phyloP scores from a whole-genome alignment of 2,797 vertebrate species.

The Podarcis siculus region DNA sequence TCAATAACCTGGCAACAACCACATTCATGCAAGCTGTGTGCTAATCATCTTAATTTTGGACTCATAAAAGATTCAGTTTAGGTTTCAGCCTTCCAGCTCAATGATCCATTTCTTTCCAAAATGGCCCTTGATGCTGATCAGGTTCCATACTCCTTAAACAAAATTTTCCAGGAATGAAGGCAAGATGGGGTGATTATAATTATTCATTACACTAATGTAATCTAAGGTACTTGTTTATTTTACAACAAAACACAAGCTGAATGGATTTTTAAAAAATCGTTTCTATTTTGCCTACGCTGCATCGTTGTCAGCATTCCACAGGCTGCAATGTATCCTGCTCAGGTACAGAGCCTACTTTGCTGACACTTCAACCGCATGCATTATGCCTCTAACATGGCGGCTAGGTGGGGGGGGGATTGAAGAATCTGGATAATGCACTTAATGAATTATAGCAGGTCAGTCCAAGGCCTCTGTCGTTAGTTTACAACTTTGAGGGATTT shows the following conservation, averaged over 20 bases:
- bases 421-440: constrained; percentile 2
- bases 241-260: constrained; percentile 65
- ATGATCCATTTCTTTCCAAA: constrained; percentile 22
- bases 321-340: constrained; percentile 37
- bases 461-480: not conserved
- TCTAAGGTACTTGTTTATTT: constrained; percentile 61
- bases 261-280: constrained; percentile 61
- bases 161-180: not conserved
- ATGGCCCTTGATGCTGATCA: constrained; percentile 2
- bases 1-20: constrained; percentile 9
- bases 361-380: constrained; percentile 35
- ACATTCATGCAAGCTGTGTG: constrained; percentile 2
- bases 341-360: constrained; percentile 47
- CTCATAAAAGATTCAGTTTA: constrained; percentile 18
- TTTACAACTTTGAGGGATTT: not conserved
- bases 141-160: not conserved
- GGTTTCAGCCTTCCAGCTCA: constrained; percentile 8
- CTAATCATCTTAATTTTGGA: constrained; percentile 14
- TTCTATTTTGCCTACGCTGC: constrained; percentile 58
- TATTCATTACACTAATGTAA: not conserved
- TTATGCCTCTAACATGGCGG: constrained; percentile 39
- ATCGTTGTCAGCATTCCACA: constrained; percentile 31
- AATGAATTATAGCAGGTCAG: not conserved
- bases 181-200: not conserved
- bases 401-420: not conserved